Evolutionary conservation across 2,797 vertebrate species (phyloP).

Genomic region (Strix occidentalis): DNA sequence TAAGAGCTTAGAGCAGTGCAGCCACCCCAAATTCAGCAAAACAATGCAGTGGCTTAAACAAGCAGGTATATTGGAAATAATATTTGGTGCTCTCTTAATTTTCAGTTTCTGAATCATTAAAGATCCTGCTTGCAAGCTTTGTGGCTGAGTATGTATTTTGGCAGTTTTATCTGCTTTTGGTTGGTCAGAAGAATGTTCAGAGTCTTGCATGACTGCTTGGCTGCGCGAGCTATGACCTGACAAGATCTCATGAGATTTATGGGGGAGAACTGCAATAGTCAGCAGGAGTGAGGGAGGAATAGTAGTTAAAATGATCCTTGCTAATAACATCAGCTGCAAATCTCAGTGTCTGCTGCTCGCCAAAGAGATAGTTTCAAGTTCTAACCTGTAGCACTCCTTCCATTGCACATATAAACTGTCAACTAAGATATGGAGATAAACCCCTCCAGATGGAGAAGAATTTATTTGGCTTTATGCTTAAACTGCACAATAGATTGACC

Average conservation of each 20-base stretch:
- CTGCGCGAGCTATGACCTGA: neutral
- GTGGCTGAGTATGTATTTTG: neutral
- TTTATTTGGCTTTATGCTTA: neutral
- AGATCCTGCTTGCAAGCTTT: neutral
- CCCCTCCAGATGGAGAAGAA: neutral
- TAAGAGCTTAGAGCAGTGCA: neutral
- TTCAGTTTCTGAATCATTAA: neutral
- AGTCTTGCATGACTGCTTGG: neutral
- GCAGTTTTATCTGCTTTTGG: neutral
- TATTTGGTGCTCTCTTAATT: neutral
- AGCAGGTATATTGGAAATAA: neutral
- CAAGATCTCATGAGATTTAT: neutral
- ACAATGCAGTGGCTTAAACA: neutral
- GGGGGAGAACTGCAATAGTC: neutral
- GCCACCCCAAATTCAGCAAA: neutral
- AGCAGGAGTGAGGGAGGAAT: neutral
- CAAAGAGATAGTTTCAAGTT: slow-evolving; percentile 26
- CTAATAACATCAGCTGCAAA: slow-evolving; percentile 1
- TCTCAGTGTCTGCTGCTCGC: neutral
- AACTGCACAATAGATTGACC: neutral
- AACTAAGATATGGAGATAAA: neutral
- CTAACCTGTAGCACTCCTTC: slow-evolving; percentile 26
- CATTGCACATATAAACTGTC: neutral
- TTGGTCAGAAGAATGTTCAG: neutral
- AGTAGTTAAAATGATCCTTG: neutral